These are phyloP conservation scores for Hypsopygia costalis DNA, from an alignment of 2,888 invertebrate species.

Conservation along the genomic window DNA sequence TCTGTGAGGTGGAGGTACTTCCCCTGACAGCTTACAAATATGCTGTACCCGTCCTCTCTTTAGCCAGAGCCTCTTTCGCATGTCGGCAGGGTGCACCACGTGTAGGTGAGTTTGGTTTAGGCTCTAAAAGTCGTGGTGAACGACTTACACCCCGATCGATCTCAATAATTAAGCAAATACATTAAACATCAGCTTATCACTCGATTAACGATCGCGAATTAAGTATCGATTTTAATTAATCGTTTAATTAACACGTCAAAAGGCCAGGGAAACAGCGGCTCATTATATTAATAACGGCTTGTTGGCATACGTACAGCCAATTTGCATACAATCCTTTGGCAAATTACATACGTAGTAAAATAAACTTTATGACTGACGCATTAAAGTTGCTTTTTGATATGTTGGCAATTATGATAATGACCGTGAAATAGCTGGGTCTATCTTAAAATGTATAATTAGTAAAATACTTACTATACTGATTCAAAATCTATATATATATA, in stretches of 20 bases:
- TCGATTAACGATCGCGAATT: background rate
- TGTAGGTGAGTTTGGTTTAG: too few species aligned
- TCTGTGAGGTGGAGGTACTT: too few species aligned
- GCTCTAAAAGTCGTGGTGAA: too few species aligned
- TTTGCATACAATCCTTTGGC: slow-evolving; percentile 33
- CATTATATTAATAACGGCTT: slow-evolving; percentile 33
- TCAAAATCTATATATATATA: too few species aligned
- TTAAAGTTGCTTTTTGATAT: background rate
- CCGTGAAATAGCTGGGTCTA: background rate
- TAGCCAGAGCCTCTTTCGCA: too few species aligned
- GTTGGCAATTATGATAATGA: background rate
- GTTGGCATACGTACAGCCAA: slow-evolving; percentile 26
- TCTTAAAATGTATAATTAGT: background rate
- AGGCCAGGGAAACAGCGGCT: slow-evolving; percentile 24
- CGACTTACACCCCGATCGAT: too few species aligned
- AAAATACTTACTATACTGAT: too few species aligned
- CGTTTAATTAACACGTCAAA: slow-evolving; percentile 30
- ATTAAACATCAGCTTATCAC: background rate
- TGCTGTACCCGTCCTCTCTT: too few species aligned
- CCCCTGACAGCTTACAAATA: too few species aligned
- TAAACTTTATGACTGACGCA: background rate
- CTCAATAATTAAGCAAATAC: background rate
- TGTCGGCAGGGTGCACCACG: too few species aligned
- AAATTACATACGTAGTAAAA: background rate
- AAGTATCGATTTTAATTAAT: slow-evolving; percentile 17